Conservation (phyloP, 2,888 invertebrate species). For the Metallyticus violacea region DNA sequence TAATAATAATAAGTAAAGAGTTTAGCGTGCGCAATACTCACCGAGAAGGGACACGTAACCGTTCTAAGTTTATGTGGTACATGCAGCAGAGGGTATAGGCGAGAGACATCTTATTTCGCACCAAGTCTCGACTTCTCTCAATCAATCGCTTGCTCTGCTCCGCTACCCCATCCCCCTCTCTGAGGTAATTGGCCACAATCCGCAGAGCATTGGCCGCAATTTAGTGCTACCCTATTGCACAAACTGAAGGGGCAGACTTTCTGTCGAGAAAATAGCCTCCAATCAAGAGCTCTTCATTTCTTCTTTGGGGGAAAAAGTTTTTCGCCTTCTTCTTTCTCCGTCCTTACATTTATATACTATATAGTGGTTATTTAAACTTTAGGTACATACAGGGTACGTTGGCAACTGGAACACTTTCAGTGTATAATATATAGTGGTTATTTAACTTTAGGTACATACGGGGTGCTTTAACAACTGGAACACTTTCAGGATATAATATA, state of each 20-base stretch:
- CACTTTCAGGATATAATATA: conserved; percentile 3
- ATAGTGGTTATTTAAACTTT: conserved; percentile 16
- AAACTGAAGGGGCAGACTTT: conserved; percentile 22
- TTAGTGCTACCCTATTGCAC: conserved; percentile 31
- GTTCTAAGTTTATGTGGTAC: too few relatives aligned
- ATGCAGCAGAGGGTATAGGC: not conserved
- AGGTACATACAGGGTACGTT: not conserved
- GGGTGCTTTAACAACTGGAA: too few relatives aligned
- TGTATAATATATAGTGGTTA: too few relatives aligned
- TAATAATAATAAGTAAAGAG: too few relatives aligned
- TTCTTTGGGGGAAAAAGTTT: conserved; percentile 17
- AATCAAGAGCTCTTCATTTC: conserved; percentile 32
- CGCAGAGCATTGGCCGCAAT: conserved; percentile 30
- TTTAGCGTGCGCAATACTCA: too few relatives aligned
- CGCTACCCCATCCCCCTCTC: not conserved
- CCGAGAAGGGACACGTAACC: too few relatives aligned
- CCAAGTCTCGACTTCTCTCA: not conserved
- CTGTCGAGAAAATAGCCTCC: conserved; percentile 23
- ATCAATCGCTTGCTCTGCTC: conserved; percentile 15
- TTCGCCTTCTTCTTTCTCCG: conserved; percentile 7
- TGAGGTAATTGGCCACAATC: conserved; percentile 31
- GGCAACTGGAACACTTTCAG: too few relatives aligned
- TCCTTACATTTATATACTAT: not conserved
- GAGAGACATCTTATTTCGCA: not conserved
- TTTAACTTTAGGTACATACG: too few relatives aligned